Evolutionary conservation across 2,797 vertebrate species (phyloP), one percentile per base, ranked within the genome.

Genomic region (Hemitrygon akajei): DNA sequence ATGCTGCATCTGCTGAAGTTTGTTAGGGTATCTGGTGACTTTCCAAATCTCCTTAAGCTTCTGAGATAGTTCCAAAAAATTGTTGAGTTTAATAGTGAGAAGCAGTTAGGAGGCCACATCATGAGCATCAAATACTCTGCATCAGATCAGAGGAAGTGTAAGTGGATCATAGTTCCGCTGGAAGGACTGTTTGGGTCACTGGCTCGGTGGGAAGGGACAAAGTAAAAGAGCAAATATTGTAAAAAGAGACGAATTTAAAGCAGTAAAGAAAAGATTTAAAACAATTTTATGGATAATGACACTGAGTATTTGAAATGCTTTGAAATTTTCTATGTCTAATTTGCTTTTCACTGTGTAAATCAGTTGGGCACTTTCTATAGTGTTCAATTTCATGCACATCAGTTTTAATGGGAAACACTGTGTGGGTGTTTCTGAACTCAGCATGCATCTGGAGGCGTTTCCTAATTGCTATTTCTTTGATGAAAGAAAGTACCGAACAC

Each of bases 351-450:
- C 16, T 92, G 69, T 27, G 25, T 75, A 30, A 92, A 27, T 92
- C 69, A 75, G 12, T 73, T 10, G 7, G 37, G 18, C 22, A 40
- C 89, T 92, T 91, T 27, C 20, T 73, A 30, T 47, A 75, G 37
- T 73, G 69, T 75, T n/a, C 69, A 92, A 75, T 92, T 92, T 92
- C 66, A 92, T 92, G 89, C 89, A 16, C 22, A 75, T 92, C 73
- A 66, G 47, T 11, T 75, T 92, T 40, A 92, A 92, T 92, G 89
- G 63, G 69, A 92, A 73, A 37, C 37, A 73, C 2, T 47, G 69
- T 40, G 69, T 73, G 89, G 69, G 89, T 73, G 22, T 92, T 73
- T 75, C 10, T 56, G 16, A 73, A 56, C 69, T 93, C 91, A 75
- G 91, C 20, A 47, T 92, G 71, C 12, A 76, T 75, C 47, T 93